Evolutionary conservation across 2,888 invertebrate species (phyloP).

Genomic region (Monochamus alternatus): DNA sequence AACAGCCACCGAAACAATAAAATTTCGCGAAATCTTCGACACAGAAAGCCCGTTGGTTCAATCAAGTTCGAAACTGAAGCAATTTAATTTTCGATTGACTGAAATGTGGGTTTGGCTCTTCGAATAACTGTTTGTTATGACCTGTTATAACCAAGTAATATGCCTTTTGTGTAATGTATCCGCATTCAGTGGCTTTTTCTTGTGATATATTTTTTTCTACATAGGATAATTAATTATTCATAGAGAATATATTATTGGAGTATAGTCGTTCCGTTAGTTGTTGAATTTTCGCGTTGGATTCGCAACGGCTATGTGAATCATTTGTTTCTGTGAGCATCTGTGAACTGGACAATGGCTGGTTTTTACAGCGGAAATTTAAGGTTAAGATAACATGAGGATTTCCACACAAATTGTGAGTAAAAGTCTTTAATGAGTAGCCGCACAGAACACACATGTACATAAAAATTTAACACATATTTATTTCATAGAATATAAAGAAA

Average conservation of each 20-base stretch:
- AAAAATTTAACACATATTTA: neutral
- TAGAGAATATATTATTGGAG: neutral
- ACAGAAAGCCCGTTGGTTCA: conserved; percentile 1
- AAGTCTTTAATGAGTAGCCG: neutral
- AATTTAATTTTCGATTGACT: conserved; percentile 35
- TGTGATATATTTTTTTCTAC: conserved; percentile 35
- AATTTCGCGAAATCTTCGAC: conserved; percentile 1
- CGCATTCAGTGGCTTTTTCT: conserved; percentile 30
- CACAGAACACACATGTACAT: neutral
- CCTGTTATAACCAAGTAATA: conserved; percentile 30
- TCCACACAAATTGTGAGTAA: conserved; percentile 62
- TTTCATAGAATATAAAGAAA: neutral
- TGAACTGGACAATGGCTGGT: conserved; percentile 40
- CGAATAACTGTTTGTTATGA: conserved; percentile 32
- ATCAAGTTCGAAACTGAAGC: neutral
- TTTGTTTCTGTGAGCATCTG: conserved; percentile 40
- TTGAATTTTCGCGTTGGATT: conserved; percentile 28
- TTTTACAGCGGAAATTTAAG: conserved; percentile 53
- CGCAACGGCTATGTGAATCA: conserved; percentile 45
- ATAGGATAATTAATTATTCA: conserved; percentile 18
- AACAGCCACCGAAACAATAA: neutral
- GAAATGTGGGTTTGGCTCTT: conserved; percentile 55
- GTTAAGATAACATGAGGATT: conserved; percentile 64
- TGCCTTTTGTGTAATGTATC: conserved; percentile 38
- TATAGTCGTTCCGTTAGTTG: conserved; percentile 25